Base-by-base conservation (phyloP, 2,797 vertebrate genomes). In the Megalops cyprinoides region DNA sequence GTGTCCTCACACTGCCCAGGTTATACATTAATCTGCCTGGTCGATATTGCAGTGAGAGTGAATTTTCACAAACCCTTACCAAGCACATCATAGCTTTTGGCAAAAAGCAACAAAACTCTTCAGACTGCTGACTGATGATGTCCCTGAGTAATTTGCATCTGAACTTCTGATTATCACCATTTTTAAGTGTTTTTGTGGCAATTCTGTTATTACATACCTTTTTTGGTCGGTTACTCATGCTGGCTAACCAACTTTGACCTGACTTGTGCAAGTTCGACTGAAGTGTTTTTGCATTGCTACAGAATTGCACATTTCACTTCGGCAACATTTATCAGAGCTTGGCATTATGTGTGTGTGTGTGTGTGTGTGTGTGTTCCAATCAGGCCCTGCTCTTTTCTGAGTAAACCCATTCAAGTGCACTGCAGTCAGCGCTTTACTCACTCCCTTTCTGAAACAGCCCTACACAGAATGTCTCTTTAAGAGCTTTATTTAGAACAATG, bases 361-460 rank as follows among this genome's bases (percentile, higher is more conserved):
- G 79, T 18, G 42, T 31, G 74, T 20, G 73, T 18, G 28, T 18
- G 28, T n/a, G 18, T 31, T n/a, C 42, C 23, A 74, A 0, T n/a
- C 76, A 12, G 37, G 74, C 69, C 39, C 74, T 82, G 75, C 42
- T 82, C 53, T 83, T 20, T 89, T 87, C 84, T 84, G 81, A 81
- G 82, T 85, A 58, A 81, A 82, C 84, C 85, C 87, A 83, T 89
- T 89, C 78, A 89, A 82, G 69, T 84, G 85, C 74, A 86, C 76
- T 77, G 78, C 81, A 84, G 81, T 90, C 83, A 86, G 84, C 76
- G 78, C 79, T 82, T 82, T 69, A 83, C 83, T 87, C 82, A 56
- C 83, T 71, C 83, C 55, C 76, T 74, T 81, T 76, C 79, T 89
- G 86, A 91, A 86, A 88, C 88, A 88, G 42, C 8, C 71, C 78